A percentile compares a stretch with the other conserved stretches of the same genome.
These are phyloP conservation scores for Drosophila multiciliata DNA, from an alignment of 2,888 invertebrate species.

Conservation along the genomic window DNA sequence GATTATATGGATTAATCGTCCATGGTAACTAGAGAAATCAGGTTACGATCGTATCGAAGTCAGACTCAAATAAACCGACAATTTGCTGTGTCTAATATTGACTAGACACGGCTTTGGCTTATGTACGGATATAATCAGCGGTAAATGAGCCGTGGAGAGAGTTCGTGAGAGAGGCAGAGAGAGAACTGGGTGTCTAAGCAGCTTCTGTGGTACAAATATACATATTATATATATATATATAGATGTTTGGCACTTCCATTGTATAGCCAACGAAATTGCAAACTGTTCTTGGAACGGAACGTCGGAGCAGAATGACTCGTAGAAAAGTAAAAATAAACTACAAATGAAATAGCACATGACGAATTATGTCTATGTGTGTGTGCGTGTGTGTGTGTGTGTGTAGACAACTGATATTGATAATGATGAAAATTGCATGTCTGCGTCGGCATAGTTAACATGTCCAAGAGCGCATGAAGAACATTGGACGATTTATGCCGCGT, in stretches of 20 bases:
- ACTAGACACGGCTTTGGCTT: slow-evolving; percentile 39
- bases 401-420: slow-evolving; percentile 60
- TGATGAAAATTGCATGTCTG: slow-evolving; percentile 63
- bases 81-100: slow-evolving; percentile 48
- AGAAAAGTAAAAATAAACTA: slow-evolving; percentile 41
- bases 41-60: slow-evolving; percentile 64
- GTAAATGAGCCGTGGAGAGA: slow-evolving; percentile 10
- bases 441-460: slow-evolving; percentile 67
- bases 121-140: slow-evolving; percentile 30
- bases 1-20: slow-evolving; percentile 13
- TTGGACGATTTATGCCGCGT: slow-evolving; percentile 56
- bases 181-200: slow-evolving; percentile 44
- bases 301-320: slow-evolving; percentile 29
- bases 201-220: slow-evolving; percentile 46
- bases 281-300: slow-evolving; percentile 69
- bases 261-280: slow-evolving; percentile 37
- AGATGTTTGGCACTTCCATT: slow-evolving; percentile 5
- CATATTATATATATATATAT: not conserved
- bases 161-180: slow-evolving; percentile 5
- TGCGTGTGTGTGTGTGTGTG: slow-evolving; percentile 13
- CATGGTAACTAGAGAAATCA: slow-evolving; percentile 57
- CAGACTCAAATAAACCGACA: slow-evolving; percentile 63
- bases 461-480: slow-evolving; percentile 61
- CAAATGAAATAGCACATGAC: slow-evolving; percentile 72
- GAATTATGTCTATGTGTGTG: slow-evolving; percentile 37